These are phyloP conservation scores for Adelognathus sp. DNA, from an alignment of 2,888 invertebrate species.

Conservation along the genomic window DNA sequence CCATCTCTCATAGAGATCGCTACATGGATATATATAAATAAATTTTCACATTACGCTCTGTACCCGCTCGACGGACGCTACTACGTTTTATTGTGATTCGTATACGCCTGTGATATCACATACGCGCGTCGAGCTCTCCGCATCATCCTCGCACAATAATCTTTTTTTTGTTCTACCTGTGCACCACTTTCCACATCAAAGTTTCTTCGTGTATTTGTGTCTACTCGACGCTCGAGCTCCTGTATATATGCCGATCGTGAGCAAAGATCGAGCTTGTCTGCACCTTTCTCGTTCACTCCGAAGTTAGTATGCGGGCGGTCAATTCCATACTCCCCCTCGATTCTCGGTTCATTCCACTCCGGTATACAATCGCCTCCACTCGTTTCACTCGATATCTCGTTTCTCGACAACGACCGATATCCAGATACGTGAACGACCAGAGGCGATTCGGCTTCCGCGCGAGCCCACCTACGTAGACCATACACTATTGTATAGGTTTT, in stretches of 20 bases:
- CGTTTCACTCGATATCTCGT: constrained; percentile 58
- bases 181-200: constrained; percentile 5
- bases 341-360: constrained; percentile 44
- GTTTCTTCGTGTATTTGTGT: background rate
- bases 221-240: constrained; percentile 10
- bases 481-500: constrained; percentile 22
- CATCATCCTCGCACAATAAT: constrained; percentile 9
- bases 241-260: constrained; percentile 17
- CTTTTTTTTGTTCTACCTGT: background rate
- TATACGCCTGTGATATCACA: constrained; percentile 11
- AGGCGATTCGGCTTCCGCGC: constrained; percentile 41
- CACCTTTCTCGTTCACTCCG: constrained; percentile 29
- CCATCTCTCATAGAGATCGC: constrained; percentile 45
- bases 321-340: constrained; percentile 42
- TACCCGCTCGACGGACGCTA: background rate
- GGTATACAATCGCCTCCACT: constrained; percentile 34
- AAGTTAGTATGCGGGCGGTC: constrained; percentile 40
- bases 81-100: constrained; percentile 11
- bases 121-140: constrained; percentile 25
- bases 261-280: constrained; percentile 48
- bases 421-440: constrained; percentile 62
- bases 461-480: constrained; percentile 51
- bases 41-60: background rate
- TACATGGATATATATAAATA: constrained; percentile 25
- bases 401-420: constrained; percentile 56